These are phyloP conservation scores for Sitodiplosis mosellana DNA, from an alignment of 1,140 invertebrate genomes.

Conservation along the genomic window DNA sequence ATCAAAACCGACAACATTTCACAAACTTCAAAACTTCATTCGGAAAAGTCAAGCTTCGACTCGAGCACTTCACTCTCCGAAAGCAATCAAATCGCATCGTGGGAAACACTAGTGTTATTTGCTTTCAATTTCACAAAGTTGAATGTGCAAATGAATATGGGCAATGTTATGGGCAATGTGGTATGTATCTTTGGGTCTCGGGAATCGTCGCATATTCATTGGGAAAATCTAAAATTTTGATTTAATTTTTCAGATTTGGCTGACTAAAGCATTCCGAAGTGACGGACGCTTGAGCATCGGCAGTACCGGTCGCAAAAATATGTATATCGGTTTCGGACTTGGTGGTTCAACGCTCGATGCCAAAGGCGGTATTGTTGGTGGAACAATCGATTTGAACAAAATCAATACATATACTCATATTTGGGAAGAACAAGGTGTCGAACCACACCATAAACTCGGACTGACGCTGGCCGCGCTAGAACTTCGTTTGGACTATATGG, in stretches of 20 bases:
- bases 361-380: conserved; percentile 90
- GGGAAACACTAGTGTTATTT: conserved; percentile 91
- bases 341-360: conserved; percentile 83
- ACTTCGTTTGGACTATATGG: conserved; percentile 88
- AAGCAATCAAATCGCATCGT: conserved; percentile 38
- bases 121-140: conserved; percentile 87
- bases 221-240: conserved; percentile 9
- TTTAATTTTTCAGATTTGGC: conserved; percentile 35
- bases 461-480: conserved; percentile 71
- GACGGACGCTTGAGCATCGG: conserved; percentile 84
- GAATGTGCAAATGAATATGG: conserved; percentile 97
- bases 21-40: conserved; percentile 30
- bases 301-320: conserved; percentile 84
- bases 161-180: conserved; percentile 96
- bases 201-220: conserved; percentile 8
- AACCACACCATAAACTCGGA: conserved; percentile 78
- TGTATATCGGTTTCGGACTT: conserved; percentile 73
- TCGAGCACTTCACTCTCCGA: conserved; percentile 20
- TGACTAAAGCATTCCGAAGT: conserved; percentile 75
- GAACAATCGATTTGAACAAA: conserved; percentile 76
- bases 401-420: conserved; percentile 79
- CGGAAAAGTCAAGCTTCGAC: conserved; percentile 20
- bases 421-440: conserved; percentile 70
- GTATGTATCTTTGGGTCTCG: conserved; percentile 33
- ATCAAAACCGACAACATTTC: conserved; percentile 29